These are phyloP conservation scores for Amblyteles armatorius DNA, from an alignment of 2,888 invertebrate species.

Conservation along the genomic window DNA sequence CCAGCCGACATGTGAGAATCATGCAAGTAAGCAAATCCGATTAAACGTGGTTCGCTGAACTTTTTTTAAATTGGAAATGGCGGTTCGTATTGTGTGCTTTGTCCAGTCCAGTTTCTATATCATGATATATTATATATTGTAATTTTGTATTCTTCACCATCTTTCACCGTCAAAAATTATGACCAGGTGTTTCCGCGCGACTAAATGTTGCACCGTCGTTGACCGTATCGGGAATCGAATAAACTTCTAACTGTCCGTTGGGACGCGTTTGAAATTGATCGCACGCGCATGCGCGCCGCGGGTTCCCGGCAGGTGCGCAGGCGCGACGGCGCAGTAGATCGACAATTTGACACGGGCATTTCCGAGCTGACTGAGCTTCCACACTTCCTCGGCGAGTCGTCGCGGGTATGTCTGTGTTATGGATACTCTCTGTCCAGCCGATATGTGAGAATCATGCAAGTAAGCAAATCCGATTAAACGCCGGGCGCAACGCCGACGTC, in stretches of 20 bases:
- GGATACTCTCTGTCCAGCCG: slow-evolving; percentile 21
- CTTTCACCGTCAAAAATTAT: too few relatives aligned
- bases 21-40: slow-evolving; percentile 68
- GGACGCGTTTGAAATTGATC: slow-evolving; percentile 35
- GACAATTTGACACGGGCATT: slow-evolving; percentile 3
- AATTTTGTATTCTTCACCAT: too few relatives aligned
- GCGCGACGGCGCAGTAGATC: slow-evolving; percentile 11
- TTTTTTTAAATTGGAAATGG: too few relatives aligned
- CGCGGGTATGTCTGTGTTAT: slow-evolving; percentile 7
- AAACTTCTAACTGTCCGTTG: background rate
- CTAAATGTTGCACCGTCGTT: background rate
- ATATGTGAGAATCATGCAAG: slow-evolving; percentile 37
- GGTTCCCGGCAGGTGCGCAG: slow-evolving; percentile 21
- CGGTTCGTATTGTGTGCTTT: too few relatives aligned
- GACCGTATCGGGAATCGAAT: slow-evolving; percentile 1
- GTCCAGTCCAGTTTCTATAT: too few relatives aligned
- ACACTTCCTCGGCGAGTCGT: background rate
- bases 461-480: slow-evolving; percentile 72
- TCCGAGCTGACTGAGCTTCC: slow-evolving; percentile 16
- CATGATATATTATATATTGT: too few relatives aligned
- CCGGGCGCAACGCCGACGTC: slow-evolving; percentile 53
- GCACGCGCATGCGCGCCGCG: background rate
- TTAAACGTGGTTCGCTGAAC: slow-evolving; percentile 54
- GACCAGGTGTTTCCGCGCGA: slow-evolving; percentile 34
- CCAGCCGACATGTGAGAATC: slow-evolving; percentile 18